Conservation (phyloP, 2,113 vertebrate species). For the Astur gentilis region DNA sequence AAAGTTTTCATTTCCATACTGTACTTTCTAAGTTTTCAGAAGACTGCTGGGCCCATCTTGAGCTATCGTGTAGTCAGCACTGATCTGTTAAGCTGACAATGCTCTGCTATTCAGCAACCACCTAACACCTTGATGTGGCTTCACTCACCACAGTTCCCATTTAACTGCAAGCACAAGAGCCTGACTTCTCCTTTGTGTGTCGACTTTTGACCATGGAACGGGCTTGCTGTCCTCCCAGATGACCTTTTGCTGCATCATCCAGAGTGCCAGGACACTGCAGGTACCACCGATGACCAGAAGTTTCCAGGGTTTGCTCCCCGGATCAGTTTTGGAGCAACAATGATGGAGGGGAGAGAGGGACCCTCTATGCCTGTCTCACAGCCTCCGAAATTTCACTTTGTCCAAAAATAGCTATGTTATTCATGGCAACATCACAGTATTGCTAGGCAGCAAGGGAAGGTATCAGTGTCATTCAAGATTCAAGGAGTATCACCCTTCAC, state of each 20-base stretch:
- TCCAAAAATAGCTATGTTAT: not conserved
- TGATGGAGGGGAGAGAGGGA: not conserved
- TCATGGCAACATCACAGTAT: not conserved
- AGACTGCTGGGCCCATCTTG: not conserved
- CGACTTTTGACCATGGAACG: not conserved
- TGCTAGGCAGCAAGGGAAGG: not conserved
- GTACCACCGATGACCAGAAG: not conserved
- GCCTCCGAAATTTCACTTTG: not conserved
- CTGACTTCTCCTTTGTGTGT: not conserved
- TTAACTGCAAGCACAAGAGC: not conserved
- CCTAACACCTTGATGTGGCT: fast-evolving
- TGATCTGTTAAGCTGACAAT: not conserved
- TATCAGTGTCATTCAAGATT: not conserved
- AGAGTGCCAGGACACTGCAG: not conserved
- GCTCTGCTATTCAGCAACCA: not conserved
- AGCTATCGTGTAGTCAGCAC: not conserved
- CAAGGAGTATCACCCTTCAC: not conserved
- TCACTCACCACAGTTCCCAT: not conserved
- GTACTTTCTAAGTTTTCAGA: not conserved
- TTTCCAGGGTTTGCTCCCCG: not conserved
- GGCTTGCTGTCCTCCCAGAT: not conserved
- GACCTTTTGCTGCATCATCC: not conserved
- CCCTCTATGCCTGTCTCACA: not conserved
- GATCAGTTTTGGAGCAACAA: not conserved
- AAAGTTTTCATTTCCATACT: not conserved